Base-by-base conservation (phyloP, 2,797 vertebrate species). In the Botia almorhae region DNA sequence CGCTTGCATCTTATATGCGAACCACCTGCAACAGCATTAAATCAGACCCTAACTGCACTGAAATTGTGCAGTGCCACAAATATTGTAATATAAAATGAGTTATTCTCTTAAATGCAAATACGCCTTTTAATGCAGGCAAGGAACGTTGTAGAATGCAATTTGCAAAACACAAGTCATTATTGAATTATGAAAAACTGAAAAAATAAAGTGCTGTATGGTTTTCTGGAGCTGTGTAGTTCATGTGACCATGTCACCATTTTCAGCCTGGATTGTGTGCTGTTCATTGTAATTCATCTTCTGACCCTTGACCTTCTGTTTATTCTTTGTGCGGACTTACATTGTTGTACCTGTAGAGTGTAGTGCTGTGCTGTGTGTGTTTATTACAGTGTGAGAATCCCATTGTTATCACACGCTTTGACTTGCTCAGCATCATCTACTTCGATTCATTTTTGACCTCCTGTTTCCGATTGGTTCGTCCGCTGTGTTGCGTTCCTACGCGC, bases 301-400 rank as follows among this genome's bases (percentile, higher is more conserved):
- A 60, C 36, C 64, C 67, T 29, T 58, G 21, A 55, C 51, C 36
- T n/a, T 46, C 55, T 2, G 0, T 29, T 17, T 10, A 4, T 83
- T 83, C 68, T n/a, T 78, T 8, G 81, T 71, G 23, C 55, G 83
- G 74, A 73, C 75, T 85, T 13, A 67, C 80, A 50, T 43, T 1
- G 0, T 29, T 80, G 67, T 81, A 26, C 76, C 74, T 85, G 61
- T 78, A 80, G 7, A 46, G 8, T 11, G 43, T 46, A 0, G 43
- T 46, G 43, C 0, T 46, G 33, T 10, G 7, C 7, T 48, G 2
- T 63, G 17, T 51, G 11, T 64, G 58, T 50, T 74, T 63, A 74
- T 74, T 46, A 21, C 23, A 29, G 13, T 76, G 61, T 76, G 74
- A n/a, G 63, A 56, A 56, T 19, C n/a, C 7, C n/a, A 19, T 19